phyloP scores from a whole-genome alignment of 2,113 vertebrate species.

The Lepidothrix coronata region DNA sequence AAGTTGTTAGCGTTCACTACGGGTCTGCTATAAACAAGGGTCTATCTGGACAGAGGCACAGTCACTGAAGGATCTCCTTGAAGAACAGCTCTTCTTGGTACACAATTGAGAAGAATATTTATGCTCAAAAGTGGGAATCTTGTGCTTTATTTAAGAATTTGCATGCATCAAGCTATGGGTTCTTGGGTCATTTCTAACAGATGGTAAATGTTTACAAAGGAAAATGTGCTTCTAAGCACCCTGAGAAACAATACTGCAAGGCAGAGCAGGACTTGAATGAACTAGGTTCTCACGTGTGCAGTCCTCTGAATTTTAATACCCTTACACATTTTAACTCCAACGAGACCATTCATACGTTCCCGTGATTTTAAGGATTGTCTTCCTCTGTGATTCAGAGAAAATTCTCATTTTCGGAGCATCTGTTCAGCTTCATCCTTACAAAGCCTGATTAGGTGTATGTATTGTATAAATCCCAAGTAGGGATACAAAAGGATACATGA shows the following conservation, averaged over 20 bases:
- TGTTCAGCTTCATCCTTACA: neutral
- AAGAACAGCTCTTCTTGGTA: neutral
- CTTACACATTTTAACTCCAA: neutral
- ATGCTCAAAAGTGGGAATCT: neutral
- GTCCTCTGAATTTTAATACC: neutral
- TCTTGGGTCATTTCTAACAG: neutral
- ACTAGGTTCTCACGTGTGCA: neutral
- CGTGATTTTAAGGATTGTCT: neutral
- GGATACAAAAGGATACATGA: neutral
- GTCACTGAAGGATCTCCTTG: neutral
- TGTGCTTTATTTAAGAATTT: neutral
- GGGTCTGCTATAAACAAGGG: neutral
- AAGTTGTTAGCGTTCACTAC: neutral
- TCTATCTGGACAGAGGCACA: neutral
- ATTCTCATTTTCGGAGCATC: neutral
- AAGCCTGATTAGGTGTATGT: neutral
- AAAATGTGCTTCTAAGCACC: neutral
- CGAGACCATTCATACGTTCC: neutral
- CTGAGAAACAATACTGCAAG: neutral
- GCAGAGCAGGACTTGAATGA: neutral
- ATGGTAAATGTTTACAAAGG: neutral
- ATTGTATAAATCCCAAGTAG: neutral
- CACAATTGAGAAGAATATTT: neutral
- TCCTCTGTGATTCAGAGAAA: neutral
- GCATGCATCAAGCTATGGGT: neutral